These are phyloP conservation scores for Papilio machaon DNA, from an alignment of 1,140 invertebrate genomes.

Conservation along the genomic window DNA sequence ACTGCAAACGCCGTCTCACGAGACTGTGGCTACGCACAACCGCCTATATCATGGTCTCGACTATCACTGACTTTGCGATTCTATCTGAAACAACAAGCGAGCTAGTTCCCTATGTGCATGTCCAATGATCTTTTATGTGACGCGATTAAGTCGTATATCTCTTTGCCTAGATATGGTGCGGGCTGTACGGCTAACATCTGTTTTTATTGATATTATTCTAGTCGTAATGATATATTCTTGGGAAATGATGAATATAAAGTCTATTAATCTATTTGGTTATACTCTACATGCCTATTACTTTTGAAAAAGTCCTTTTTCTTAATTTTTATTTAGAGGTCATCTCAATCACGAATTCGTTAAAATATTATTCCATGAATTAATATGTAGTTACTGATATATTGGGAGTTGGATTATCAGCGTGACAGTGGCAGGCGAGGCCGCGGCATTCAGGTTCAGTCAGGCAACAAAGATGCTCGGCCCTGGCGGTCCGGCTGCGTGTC, in stretches of 20 bases:
- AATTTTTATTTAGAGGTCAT: background rate
- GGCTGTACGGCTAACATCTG: background rate
- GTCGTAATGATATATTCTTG: background rate
- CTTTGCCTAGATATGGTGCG: conserved; percentile 38
- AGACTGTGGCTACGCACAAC: conserved; percentile 55
- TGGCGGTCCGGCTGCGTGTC: conserved; percentile 13
- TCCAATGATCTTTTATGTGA: conserved; percentile 52
- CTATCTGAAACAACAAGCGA: conserved; percentile 51
- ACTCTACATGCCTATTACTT: background rate
- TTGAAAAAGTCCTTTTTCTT: background rate
- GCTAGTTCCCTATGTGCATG: conserved; percentile 48
- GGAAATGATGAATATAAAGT: background rate
- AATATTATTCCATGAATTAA: background rate
- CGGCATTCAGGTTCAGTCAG: conserved; percentile 18
- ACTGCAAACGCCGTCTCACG: conserved; percentile 53
- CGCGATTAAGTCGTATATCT: conserved; percentile 53
- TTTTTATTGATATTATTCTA: background rate
- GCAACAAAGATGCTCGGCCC: conserved; percentile 28
- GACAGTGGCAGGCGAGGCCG: conserved; percentile 31
- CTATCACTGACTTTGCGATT: conserved; percentile 47
- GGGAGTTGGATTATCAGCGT: conserved; percentile 12
- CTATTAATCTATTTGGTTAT: background rate
- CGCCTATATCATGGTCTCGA: conserved; percentile 49
- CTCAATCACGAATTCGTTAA: background rate
- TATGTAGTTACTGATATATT: conserved; percentile 1